These are phyloP conservation scores for Merops nubicus DNA, from an alignment of 2,113 vertebrate species.

Conservation along the genomic window DNA sequence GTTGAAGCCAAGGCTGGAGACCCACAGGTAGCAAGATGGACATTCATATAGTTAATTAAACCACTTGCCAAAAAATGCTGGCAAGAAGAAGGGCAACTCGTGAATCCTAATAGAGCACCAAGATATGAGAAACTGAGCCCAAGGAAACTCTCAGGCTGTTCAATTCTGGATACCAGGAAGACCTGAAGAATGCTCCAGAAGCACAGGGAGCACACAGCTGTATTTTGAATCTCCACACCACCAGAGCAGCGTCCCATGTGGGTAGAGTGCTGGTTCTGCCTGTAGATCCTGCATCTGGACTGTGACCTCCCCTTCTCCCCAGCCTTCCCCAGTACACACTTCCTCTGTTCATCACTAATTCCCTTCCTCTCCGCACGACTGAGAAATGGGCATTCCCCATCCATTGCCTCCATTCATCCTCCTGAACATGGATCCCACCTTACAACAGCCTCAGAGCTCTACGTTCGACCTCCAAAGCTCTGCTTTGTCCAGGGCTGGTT, in stretches of 20 bases:
- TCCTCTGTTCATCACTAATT: neutral
- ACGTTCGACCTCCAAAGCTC: neutral
- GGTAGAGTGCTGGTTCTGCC: neutral
- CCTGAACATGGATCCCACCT: neutral
- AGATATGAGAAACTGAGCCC: neutral
- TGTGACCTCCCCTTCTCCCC: neutral
- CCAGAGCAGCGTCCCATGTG: neutral
- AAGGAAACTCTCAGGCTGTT: neutral
- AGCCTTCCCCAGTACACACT: neutral
- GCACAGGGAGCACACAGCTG: neutral
- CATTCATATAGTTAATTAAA: neutral
- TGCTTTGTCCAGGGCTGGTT: neutral
- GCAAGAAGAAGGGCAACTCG: neutral
- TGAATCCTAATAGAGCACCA: neutral
- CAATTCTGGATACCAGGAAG: neutral
- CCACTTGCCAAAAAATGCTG: neutral
- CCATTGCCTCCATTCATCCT: neutral
- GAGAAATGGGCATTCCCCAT: neutral
- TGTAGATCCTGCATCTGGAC: neutral
- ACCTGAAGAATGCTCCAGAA: neutral
- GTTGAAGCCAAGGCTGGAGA: neutral
- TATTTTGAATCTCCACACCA: neutral
- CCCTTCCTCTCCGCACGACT: neutral
- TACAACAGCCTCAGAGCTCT: neutral
- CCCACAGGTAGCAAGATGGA: neutral